Evolutionary conservation across 2,797 vertebrate genomes (phyloP).

Genomic region (Chromis chromis): DNA sequence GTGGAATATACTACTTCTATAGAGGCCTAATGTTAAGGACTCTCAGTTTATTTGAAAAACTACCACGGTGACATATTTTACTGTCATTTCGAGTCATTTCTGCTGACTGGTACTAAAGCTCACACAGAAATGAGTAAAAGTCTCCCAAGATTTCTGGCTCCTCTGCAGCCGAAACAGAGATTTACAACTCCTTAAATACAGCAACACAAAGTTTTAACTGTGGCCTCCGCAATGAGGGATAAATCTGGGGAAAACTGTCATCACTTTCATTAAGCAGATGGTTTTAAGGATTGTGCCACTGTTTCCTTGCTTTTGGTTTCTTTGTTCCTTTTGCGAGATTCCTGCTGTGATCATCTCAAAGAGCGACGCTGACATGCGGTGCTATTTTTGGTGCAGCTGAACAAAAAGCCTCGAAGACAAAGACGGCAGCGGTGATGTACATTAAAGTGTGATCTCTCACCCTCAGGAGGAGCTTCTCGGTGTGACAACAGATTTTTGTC

Average conservation of each 20-base stretch:
- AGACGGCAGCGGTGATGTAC: neutral
- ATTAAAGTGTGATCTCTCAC: neutral
- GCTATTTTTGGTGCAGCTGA: conserved; percentile 35
- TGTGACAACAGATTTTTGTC: neutral
- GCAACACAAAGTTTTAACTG: conserved; percentile 38
- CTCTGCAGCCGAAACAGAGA: conserved; percentile 23
- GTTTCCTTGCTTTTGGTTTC: conserved; percentile 18
- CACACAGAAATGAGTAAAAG: conserved; percentile 22
- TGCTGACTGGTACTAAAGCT: conserved; percentile 29
- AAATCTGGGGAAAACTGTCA: conserved; percentile 43
- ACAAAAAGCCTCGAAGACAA: neutral
- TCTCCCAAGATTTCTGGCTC: conserved; percentile 21
- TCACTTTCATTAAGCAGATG: conserved; percentile 38
- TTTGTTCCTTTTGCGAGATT: conserved; percentile 16
- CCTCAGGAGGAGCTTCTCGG: neutral
- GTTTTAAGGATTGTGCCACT: conserved; percentile 30
- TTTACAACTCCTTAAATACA: conserved; percentile 48
- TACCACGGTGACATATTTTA: conserved; percentile 22
- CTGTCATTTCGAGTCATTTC: neutral
- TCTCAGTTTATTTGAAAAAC: conserved; percentile 33
- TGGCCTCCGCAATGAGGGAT: conserved; percentile 35
- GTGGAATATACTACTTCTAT: conserved; percentile 23
- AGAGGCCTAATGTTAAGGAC: conserved; percentile 21
- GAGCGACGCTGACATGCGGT: neutral
- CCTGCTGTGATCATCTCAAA: conserved; percentile 34